phyloP scores from a whole-genome alignment of 1,140 invertebrate genomes.

The Pectinophora gossypiella region DNA sequence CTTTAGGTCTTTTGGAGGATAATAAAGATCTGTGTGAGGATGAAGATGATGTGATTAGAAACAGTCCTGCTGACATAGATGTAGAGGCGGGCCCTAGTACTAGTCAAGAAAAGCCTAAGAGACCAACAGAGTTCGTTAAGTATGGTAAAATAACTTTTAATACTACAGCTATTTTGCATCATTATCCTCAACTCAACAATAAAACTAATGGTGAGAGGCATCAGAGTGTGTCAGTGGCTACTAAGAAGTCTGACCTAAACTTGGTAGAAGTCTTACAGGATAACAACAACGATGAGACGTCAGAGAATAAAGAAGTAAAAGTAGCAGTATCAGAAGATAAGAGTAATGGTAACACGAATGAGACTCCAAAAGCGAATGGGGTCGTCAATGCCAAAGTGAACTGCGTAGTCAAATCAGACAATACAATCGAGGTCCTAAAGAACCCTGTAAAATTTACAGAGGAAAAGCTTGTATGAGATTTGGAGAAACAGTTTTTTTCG shows the following conservation, averaged over 20 bases:
- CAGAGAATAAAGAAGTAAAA: constrained; percentile 31
- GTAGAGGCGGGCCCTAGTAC: constrained; percentile 45
- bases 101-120: constrained; percentile 36
- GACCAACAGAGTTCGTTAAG: constrained; percentile 51
- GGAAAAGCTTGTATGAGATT: constrained; percentile 69
- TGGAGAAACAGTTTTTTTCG: constrained; percentile 45
- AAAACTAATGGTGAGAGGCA: constrained; percentile 20
- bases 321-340: constrained; percentile 24
- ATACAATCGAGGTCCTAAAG: constrained; percentile 37
- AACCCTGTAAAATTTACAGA: constrained; percentile 61
- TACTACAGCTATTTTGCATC: constrained; percentile 65
- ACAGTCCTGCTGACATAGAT: constrained; percentile 29
- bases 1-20: constrained; percentile 59
- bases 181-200: constrained; percentile 61
- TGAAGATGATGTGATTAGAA: constrained; percentile 8
- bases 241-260: constrained; percentile 50
- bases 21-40: constrained; percentile 56
- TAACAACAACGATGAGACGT: constrained; percentile 48
- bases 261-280: constrained; percentile 27
- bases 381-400: constrained; percentile 10
- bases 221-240: constrained; percentile 19
- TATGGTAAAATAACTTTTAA: constrained; percentile 67
- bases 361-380: not conserved
- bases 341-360: constrained; percentile 12
- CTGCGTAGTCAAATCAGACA: constrained; percentile 23